A percentile compares a stretch with the other conserved stretches of the same genome.
Evolutionary conservation across 2,797 vertebrate species (phyloP).

Genomic region (Onychomys torridus): DNA sequence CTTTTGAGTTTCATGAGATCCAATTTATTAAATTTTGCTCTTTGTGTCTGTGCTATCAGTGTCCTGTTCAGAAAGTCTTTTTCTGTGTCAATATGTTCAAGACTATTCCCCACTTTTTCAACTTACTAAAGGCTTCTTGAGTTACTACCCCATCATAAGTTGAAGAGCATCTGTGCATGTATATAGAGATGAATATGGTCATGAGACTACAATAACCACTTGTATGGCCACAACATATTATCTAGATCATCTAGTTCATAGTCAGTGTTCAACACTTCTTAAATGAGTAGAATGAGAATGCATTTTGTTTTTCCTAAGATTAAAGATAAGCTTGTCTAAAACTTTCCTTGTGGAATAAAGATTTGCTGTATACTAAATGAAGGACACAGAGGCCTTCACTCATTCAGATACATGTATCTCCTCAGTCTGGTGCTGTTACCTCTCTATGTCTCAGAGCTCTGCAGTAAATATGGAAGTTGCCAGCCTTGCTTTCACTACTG

Average conservation of each 20-base stretch:
- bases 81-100: not conserved
- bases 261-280: not conserved
- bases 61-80: not conserved
- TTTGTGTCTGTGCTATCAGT: not conserved
- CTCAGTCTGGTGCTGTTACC: not conserved
- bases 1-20: not conserved
- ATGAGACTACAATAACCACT: not conserved
- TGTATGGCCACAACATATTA: not conserved
- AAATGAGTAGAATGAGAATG: not conserved
- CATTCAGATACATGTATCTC: not conserved
- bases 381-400: not conserved
- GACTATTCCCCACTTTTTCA: not conserved
- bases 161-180: not conserved
- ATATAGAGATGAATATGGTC: not conserved
- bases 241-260: not conserved
- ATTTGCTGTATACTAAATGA: not conserved
- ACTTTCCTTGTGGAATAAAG: not conserved
- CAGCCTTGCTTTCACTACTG: not conserved
- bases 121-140: not conserved
- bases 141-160: no score
- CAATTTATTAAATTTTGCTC: not conserved
- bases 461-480: not conserved
- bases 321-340: not conserved
- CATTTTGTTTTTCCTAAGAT: conserved; percentile 39
- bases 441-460: not conserved